Evolutionary conservation across 2,797 vertebrate species (phyloP).

Genomic region (Coendou prehensilis): DNA sequence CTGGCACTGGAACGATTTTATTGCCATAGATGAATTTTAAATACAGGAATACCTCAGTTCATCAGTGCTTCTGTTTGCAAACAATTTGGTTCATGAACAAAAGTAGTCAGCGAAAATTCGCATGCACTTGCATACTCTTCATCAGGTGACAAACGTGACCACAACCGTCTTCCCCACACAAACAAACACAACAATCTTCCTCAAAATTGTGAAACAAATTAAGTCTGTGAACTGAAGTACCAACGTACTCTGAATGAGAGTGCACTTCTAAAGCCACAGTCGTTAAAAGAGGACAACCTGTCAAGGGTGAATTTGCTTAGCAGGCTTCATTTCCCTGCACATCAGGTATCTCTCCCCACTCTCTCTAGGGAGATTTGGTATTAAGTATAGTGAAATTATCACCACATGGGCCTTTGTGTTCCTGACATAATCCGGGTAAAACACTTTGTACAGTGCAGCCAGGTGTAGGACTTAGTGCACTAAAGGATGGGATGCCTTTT

Average conservation of each 20-base stretch:
- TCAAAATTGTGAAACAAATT: no score
- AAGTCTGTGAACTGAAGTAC: no score
- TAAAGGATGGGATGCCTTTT: constrained; percentile 66
- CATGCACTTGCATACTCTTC: no score
- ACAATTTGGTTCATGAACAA: no score
- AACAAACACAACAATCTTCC: no score
- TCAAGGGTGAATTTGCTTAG: background rate
- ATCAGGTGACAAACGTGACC: no score
- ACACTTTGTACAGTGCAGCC: constrained; percentile 22
- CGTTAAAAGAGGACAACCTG: constrained; percentile 24
- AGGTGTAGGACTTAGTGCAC: constrained; percentile 57
- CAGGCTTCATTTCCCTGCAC: background rate
- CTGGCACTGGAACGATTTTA: no score
- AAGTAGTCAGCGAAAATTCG: no score
- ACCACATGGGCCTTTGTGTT: background rate
- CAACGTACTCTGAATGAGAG: background rate
- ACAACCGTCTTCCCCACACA: no score
- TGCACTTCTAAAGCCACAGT: background rate
- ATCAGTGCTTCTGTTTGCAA: no score
- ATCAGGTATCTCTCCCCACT: background rate
- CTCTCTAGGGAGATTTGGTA: constrained; percentile 17
- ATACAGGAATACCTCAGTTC: background rate
- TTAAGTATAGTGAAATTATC: constrained; percentile 72
- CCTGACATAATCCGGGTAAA: constrained; percentile 58
- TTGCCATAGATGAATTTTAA: no score